Conservation (phyloP, 2,888 invertebrate species). For the Macrosiphum euphorbiae region DNA sequence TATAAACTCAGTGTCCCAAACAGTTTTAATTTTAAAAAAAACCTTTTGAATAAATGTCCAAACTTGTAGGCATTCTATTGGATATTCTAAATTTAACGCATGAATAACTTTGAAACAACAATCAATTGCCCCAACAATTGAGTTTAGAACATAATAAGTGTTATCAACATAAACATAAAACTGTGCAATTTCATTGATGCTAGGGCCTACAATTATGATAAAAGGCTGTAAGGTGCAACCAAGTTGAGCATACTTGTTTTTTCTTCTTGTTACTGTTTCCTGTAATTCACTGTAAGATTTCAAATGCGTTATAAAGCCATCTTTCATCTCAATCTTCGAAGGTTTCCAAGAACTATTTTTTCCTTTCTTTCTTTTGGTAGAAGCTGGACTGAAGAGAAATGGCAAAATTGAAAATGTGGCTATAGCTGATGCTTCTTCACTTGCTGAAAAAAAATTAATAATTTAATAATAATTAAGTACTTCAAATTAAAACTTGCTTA, state of each 20-base stretch:
- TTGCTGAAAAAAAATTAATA: background rate
- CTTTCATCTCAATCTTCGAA: constrained; percentile 12
- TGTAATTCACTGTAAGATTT: constrained; percentile 1
- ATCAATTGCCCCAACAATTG: background rate
- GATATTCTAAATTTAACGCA: constrained; percentile 46
- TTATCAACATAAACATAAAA: constrained; percentile 22
- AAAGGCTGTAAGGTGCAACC: constrained; percentile 19
- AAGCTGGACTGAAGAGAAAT: constrained; percentile 5
- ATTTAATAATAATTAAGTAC: background rate
- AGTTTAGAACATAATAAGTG: constrained; percentile 9
- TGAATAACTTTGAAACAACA: constrained; percentile 25
- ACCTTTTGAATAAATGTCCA: constrained; percentile 45
- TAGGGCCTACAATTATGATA: constrained; percentile 3
- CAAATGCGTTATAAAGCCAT: background rate
- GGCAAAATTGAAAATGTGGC: background rate
- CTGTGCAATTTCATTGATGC: constrained; percentile 4
- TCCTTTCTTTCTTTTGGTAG: constrained; percentile 8
- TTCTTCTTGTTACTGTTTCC: constrained; percentile 8
- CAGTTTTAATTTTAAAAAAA: constrained; percentile 40
- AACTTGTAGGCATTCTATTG: constrained; percentile 4
- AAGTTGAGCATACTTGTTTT: constrained; percentile 12
- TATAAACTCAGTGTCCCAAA: background rate
- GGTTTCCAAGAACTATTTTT: constrained; percentile 12
- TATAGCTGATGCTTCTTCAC: constrained; percentile 2
- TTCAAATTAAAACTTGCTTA: background rate